Percentiles rank a stretch among this genome's conserved stretches.
Conservation (phyloP, 2,113 vertebrate species). For the Oriolus oriolus region DNA sequence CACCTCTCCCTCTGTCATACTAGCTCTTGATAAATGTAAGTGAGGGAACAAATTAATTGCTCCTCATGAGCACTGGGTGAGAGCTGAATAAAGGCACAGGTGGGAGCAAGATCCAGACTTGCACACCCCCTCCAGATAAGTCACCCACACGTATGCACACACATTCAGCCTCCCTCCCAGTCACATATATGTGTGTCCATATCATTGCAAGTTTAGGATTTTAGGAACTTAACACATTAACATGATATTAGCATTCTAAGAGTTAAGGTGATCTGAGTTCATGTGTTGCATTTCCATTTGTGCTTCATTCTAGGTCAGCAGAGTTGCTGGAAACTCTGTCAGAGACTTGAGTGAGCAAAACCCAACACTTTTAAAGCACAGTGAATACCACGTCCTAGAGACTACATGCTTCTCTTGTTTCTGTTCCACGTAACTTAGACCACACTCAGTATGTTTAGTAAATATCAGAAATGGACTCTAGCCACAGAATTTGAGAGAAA, state of each 20-base stretch:
- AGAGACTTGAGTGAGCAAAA: neutral
- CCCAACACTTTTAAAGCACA: neutral
- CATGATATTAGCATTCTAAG: neutral
- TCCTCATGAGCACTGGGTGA: neutral
- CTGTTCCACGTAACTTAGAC: neutral
- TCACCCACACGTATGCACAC: neutral
- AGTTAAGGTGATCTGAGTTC: neutral
- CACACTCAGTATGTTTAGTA: neutral
- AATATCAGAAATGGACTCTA: neutral
- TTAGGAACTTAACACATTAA: neutral
- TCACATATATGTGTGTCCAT: neutral
- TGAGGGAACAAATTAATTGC: constrained; percentile 41
- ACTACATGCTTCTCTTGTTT: neutral
- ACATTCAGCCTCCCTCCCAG: neutral
- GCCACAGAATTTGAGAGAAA: neutral
- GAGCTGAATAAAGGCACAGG: constrained; percentile 3
- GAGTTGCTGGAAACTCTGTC: neutral
- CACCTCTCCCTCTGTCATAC: constrained; percentile 16
- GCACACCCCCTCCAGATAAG: neutral
- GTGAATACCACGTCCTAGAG: neutral
- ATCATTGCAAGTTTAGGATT: neutral
- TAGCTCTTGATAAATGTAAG: neutral
- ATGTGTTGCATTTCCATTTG: neutral
- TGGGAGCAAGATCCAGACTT: neutral
- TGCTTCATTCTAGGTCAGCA: neutral